These are phyloP conservation scores for Chironomus tepperi DNA, from an alignment of 1,140 invertebrate species.

Conservation along the genomic window DNA sequence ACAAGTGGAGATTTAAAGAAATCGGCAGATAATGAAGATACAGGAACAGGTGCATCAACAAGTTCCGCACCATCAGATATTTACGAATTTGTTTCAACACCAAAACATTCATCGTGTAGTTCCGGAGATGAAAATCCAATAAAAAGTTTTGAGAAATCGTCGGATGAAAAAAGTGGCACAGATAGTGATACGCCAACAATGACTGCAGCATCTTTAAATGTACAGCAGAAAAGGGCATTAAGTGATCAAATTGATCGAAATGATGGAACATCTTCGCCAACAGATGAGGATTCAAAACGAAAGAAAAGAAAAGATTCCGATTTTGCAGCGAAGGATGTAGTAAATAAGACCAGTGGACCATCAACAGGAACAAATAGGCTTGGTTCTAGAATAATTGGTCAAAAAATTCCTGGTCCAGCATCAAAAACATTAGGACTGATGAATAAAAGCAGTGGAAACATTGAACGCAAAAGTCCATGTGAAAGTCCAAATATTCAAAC, in stretches of 20 bases:
- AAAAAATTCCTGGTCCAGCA: constrained; percentile 41
- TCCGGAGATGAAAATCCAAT: constrained; percentile 26
- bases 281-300: constrained; percentile 57
- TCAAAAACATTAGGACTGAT: constrained; percentile 37
- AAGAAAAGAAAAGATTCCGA: constrained; percentile 66
- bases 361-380: constrained; percentile 26
- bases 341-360: constrained; percentile 27
- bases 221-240: neutral
- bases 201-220: neutral
- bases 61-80: constrained; percentile 22
- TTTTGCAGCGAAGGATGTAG: constrained; percentile 42
- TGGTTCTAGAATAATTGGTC: constrained; percentile 32
- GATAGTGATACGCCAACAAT: neutral
- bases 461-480: constrained; percentile 50
- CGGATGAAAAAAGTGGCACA: constrained; percentile 25
- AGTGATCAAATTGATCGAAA: constrained; percentile 36
- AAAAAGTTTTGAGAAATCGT: constrained; percentile 26
- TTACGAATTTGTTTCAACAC: constrained; percentile 25
- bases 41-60: constrained; percentile 20
- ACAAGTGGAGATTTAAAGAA: constrained; percentile 21
- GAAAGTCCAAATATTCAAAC: constrained; percentile 52
- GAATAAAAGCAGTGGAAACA: constrained; percentile 37
- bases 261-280: constrained; percentile 46
- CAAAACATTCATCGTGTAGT: constrained; percentile 25
- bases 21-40: neutral